These are phyloP conservation scores for Yasuhikotakia modesta DNA, from an alignment of 2,797 vertebrate genomes.

Conservation along the genomic window DNA sequence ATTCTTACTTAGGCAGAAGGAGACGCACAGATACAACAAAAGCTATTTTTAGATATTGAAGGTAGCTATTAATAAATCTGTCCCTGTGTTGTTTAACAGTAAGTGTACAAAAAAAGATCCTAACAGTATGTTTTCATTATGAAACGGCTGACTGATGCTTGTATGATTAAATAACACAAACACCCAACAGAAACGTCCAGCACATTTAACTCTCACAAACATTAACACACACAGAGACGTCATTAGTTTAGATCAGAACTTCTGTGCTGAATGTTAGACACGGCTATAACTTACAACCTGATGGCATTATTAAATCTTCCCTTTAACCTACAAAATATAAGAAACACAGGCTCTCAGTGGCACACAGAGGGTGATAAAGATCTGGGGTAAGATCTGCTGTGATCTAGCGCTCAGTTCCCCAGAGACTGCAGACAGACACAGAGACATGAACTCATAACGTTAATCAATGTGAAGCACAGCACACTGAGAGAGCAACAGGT, in stretches of 20 bases:
- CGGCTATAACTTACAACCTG: not conserved
- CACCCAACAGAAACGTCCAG: not conserved
- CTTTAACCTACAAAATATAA: slow-evolving; percentile 5
- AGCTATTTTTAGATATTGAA: not conserved
- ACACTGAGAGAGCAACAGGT: slow-evolving; percentile 32
- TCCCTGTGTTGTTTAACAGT: not conserved
- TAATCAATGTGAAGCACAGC: slow-evolving; percentile 35
- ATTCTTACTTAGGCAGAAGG: not conserved
- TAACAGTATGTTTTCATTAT: not conserved
- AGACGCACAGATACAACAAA: not conserved
- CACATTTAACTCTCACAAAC: not conserved
- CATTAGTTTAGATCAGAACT: not conserved
- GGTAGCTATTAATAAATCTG: not conserved
- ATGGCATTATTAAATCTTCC: not conserved
- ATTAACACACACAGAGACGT: not conserved
- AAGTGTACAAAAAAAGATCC: not conserved
- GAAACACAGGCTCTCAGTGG: not conserved
- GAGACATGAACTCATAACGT: slow-evolving; percentile 43
- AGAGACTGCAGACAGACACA: slow-evolving; percentile 36
- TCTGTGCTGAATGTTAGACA: not conserved
- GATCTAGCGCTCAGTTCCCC: slow-evolving; percentile 24
- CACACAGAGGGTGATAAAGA: slow-evolving; percentile 25
- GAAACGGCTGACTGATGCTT: not conserved
- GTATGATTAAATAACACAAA: not conserved
- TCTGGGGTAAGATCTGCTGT: slow-evolving; percentile 37